These are phyloP conservation scores for Gnathonemus echidnorhynchus DNA, from an alignment of 2,113 vertebrate genomes.

Conservation along the genomic window DNA sequence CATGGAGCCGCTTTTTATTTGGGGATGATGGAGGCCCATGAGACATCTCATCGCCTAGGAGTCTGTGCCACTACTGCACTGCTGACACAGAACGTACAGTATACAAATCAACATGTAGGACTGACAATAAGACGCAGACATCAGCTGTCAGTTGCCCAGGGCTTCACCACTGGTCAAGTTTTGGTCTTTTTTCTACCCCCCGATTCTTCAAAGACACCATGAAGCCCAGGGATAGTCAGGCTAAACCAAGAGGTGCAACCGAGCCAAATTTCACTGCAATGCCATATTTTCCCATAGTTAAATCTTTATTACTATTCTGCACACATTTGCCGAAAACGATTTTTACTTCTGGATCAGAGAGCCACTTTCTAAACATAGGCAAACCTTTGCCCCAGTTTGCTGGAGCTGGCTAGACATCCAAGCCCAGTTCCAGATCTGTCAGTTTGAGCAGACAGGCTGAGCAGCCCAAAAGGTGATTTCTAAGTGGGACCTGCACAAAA, in stretches of 20 bases:
- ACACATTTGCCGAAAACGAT: not conserved
- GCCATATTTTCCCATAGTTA: constrained; percentile 1
- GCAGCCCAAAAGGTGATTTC: constrained; percentile 1
- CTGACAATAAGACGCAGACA: not conserved
- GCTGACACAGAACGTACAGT: not conserved
- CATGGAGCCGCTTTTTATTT: not conserved
- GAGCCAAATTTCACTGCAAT: not conserved
- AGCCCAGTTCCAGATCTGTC: constrained; percentile 5
- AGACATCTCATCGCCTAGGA: not conserved
- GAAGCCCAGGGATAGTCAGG: not conserved
- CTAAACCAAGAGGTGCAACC: not conserved
- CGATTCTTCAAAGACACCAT: not conserved
- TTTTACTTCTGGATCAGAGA: not conserved
- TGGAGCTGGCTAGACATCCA: not conserved
- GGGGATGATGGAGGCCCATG: not conserved
- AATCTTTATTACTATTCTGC: not conserved
- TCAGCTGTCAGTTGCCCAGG: not conserved
- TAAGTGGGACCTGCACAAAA: not conserved
- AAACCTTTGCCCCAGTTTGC: constrained; percentile 6
- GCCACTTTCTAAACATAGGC: constrained; percentile 15
- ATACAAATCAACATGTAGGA: not conserved
- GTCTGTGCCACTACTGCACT: not conserved
- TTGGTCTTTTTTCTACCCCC: not conserved
- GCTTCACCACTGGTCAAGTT: not conserved
- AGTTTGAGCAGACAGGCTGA: not conserved